phyloP scores from a whole-genome alignment of 2,888 invertebrate genomes.

The Andrena flavipes region DNA sequence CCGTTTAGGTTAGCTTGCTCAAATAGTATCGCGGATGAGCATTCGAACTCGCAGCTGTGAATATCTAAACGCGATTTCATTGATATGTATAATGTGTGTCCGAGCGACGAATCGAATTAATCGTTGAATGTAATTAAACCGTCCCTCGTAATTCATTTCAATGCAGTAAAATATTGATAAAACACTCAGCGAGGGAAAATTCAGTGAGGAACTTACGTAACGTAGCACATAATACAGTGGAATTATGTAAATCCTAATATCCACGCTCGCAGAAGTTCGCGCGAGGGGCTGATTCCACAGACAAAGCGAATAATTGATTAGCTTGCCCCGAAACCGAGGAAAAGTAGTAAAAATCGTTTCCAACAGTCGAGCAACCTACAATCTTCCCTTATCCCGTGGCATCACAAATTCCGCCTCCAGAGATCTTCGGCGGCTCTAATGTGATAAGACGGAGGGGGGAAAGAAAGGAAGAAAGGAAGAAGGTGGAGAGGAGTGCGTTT shows the following conservation, averaged over 20 bases:
- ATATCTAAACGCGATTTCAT: neutral
- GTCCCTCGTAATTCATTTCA: neutral
- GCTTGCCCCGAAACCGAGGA: neutral
- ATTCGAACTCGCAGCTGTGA: neutral
- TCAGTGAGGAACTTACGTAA: too few species aligned
- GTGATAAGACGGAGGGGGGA: neutral
- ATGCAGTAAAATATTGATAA: neutral
- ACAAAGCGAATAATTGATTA: slow-evolving; percentile 16
- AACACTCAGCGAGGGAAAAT: too few species aligned
- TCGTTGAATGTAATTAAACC: slow-evolving; percentile 8
- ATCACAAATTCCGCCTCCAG: slow-evolving; percentile 17
- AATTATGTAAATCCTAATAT: neutral
- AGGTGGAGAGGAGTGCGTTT: neutral
- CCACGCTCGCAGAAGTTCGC: neutral
- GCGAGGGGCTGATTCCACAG: neutral
- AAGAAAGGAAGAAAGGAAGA: neutral
- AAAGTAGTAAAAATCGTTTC: slow-evolving; percentile 6
- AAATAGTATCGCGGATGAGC: slow-evolving; percentile 6
- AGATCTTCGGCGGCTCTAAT: slow-evolving; percentile 9
- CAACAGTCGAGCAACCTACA: neutral
- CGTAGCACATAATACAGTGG: too few species aligned
- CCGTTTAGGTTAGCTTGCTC: slow-evolving; percentile 50
- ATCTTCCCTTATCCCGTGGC: slow-evolving; percentile 11
- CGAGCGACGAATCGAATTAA: neutral
- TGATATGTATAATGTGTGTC: neutral